Base-by-base conservation (phyloP, 1,140 invertebrate genomes). In the Lepidurus couesii region DNA sequence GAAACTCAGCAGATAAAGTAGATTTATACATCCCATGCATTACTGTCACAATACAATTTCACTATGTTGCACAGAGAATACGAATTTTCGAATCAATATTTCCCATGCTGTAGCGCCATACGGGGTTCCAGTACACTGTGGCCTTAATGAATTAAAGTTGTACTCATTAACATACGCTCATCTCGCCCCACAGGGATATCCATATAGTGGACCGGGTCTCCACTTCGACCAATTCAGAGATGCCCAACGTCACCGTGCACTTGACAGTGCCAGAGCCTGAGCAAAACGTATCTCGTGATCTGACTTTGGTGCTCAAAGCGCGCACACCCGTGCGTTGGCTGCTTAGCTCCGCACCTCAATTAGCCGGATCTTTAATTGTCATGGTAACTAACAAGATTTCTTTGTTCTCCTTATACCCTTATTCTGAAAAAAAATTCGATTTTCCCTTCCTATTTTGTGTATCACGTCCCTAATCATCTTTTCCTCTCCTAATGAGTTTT, bases 291-390 rank as follows among this genome's bases (percentile, higher is more conserved):
- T 44, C 77, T 13, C 79, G 79, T 11, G 43, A 80, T 73, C 42
- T 80, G 76, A 75, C 77, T 26, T 74, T 80, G 53, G 77, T 80
- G 7, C 79, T 80, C 45, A 80, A 80, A 45, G 53, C 79, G 76
- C 24, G 42, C 13, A 47, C 24, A 43, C 79, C 79, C 42, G 79
- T 80, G 13, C 21, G 65, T n/a, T 80, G 79, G 79, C 44, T 74
- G 21, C 26, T 80, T 34, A 79, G 78, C 26, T 80, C 79, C 10
- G 76, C 42, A 1, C 53, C 44, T 34, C 65, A 45, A 7, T 42
- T 78, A 34, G 34, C 47, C 6, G 77, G 73, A 34, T 53, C 74
- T 24, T 73, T 80, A 65, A 65, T 78, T 16, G 73, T 80, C 45
- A 47, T 77, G 24, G 75, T 77, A 77, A 7, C 9, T 42, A 16